Evolutionary conservation across 2,797 vertebrate genomes (phyloP).

Genomic region (Limnodromus scolopaceus): DNA sequence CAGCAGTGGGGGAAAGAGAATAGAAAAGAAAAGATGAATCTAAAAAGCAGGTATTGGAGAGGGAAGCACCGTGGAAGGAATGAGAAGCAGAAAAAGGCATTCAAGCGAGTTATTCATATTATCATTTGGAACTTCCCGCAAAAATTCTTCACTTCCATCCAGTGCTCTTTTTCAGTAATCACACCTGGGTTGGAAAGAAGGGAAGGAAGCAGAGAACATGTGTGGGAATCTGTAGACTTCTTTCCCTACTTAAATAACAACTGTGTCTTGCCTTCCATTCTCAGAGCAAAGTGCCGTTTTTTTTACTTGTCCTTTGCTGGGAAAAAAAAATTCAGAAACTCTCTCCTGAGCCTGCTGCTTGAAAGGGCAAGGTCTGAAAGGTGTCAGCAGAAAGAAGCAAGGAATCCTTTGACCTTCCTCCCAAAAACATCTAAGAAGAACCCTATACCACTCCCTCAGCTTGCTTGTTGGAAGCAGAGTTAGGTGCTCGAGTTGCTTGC

Average conservation of each 20-base stretch:
- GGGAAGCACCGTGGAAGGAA: not conserved
- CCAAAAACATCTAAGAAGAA: not conserved
- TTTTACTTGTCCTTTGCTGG: not conserved
- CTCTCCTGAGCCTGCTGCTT: not conserved
- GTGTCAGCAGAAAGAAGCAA: not conserved
- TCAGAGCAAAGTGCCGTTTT: fast-evolving
- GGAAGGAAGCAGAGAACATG: not conserved
- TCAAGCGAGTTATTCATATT: not conserved
- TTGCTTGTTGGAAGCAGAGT: not conserved
- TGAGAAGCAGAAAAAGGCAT: slow-evolving; percentile 4
- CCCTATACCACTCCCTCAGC: not conserved
- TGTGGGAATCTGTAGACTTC: not conserved
- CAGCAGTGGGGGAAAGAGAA: not conserved
- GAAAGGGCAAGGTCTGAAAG: not conserved
- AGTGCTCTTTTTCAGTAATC: not conserved
- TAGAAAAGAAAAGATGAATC: not conserved
- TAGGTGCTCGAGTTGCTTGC: not conserved
- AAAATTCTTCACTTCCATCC: not conserved
- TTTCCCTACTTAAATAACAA: not conserved
- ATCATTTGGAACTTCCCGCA: not conserved
- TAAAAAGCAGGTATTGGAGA: not conserved
- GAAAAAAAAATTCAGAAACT: not conserved
- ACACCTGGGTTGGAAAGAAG: not conserved
- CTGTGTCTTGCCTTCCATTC: not conserved
- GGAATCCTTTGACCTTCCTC: not conserved